Evolutionary conservation across 2,797 vertebrate species (phyloP).

Genomic region (Hyperoplus lanceolatus): DNA sequence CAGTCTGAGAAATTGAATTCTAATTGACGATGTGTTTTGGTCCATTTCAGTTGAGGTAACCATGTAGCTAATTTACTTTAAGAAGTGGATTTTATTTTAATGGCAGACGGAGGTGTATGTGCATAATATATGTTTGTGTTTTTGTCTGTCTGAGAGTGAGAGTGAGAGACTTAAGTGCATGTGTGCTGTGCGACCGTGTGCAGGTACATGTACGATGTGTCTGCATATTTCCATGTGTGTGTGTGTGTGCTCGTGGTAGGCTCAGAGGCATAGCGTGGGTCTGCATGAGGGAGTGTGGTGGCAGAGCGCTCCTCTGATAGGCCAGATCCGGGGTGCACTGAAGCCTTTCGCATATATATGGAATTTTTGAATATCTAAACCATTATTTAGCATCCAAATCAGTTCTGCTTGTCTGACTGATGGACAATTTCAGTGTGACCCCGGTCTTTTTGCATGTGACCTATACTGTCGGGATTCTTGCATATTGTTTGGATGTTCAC

Average conservation of each 20-base stretch:
- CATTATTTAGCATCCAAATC: slow-evolving; percentile 99
- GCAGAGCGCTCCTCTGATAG: slow-evolving; percentile 90
- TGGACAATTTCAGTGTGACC: slow-evolving; percentile 99
- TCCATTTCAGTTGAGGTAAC: slow-evolving; percentile 31
- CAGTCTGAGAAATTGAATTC: slow-evolving; percentile 16
- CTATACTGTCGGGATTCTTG: slow-evolving; percentile 97
- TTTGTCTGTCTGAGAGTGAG: slow-evolving; percentile 45
- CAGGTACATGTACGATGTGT: slow-evolving; percentile 57
- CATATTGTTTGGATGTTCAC: slow-evolving; percentile 93
- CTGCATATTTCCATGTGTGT: slow-evolving; percentile 70
- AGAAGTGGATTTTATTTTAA: slow-evolving; percentile 29
- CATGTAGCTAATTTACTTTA: slow-evolving; percentile 28
- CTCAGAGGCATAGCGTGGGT: slow-evolving; percentile 85
- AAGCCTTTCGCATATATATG: slow-evolving; percentile 99
- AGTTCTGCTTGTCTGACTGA: slow-evolving; percentile 99
- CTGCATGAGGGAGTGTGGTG: slow-evolving; percentile 90
- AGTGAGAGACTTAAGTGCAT: slow-evolving; percentile 27
- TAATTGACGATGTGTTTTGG: slow-evolving; percentile 24
- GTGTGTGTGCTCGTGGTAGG: slow-evolving; percentile 89
- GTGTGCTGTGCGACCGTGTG: slow-evolving; percentile 34
- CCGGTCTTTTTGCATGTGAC: slow-evolving; percentile 94
- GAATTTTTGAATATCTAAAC: slow-evolving; percentile 98
- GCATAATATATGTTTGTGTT: slow-evolving; percentile 46
- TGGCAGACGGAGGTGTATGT: slow-evolving; percentile 17
- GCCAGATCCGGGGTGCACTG: slow-evolving; percentile 93